Conservation (phyloP, 1,140 invertebrate species). For the Nephila pilipes region DNA sequence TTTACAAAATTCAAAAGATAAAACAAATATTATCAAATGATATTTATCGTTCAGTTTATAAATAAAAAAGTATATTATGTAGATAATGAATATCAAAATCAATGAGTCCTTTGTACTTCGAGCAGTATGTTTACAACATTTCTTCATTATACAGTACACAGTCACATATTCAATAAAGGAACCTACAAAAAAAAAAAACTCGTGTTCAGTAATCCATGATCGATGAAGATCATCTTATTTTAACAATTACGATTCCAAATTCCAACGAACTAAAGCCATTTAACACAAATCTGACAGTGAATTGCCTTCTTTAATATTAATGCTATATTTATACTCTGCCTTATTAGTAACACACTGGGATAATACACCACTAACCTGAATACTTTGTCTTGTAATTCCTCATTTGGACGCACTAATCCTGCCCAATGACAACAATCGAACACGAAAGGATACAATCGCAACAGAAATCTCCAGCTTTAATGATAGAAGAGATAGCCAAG, state of each 20-base stretch:
- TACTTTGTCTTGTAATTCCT: not conserved
- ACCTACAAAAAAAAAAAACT: no score
- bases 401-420: not conserved
- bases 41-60: no score
- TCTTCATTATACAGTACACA: no score
- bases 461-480: not conserved
- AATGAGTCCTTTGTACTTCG: no score
- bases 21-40: no score
- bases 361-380: slow-evolving; percentile 1
- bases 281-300: not conserved
- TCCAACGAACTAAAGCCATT: not conserved
- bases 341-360: not conserved
- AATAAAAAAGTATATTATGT: no score
- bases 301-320: not conserved
- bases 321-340: not conserved
- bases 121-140: no score
- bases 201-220: no score
- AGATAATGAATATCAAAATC: no score
- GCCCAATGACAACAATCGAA: not conserved
- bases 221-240: not conserved
- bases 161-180: no score
- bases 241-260: not conserved
- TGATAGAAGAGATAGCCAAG: not conserved
- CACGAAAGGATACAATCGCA: slow-evolving; percentile 39
- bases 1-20: no score